These are phyloP conservation scores for Cisticola juncidis DNA, from an alignment of 2,113 vertebrate genomes.

Conservation along the genomic window DNA sequence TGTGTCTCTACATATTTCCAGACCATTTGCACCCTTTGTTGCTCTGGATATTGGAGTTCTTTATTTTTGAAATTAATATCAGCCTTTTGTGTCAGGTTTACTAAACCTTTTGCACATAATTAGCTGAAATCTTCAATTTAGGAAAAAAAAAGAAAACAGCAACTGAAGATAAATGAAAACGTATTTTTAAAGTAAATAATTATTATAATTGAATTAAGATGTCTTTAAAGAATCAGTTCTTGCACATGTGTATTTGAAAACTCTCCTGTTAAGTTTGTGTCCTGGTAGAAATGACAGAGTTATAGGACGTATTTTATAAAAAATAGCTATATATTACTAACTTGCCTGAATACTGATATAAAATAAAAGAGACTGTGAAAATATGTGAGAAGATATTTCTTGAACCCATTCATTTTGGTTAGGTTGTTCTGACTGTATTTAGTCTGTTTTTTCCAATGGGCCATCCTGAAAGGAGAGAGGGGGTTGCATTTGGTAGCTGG, in stretches of 20 bases:
- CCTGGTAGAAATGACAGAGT: background rate
- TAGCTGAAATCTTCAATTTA: background rate
- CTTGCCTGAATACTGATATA: background rate
- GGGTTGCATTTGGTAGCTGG: background rate
- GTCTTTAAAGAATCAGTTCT: background rate
- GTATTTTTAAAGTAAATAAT: background rate
- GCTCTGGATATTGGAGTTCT: background rate
- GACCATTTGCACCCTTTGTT: background rate
- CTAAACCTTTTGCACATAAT: background rate
- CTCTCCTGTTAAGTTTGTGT: background rate
- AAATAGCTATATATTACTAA: background rate
- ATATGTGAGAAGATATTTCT: background rate
- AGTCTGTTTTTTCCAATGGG: background rate
- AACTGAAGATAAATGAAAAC: background rate
- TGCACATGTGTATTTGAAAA: background rate
- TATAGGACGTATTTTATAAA: background rate
- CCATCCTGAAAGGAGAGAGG: background rate
- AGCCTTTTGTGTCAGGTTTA: background rate
- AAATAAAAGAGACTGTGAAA: background rate
- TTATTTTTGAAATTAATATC: background rate
- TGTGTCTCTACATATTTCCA: background rate
- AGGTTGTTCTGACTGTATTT: background rate
- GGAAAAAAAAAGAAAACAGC: background rate
- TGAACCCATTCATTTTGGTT: background rate
- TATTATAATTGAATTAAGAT: background rate